phyloP scores from a whole-genome alignment of 2,113 vertebrate species.

The Grallaria varia region DNA sequence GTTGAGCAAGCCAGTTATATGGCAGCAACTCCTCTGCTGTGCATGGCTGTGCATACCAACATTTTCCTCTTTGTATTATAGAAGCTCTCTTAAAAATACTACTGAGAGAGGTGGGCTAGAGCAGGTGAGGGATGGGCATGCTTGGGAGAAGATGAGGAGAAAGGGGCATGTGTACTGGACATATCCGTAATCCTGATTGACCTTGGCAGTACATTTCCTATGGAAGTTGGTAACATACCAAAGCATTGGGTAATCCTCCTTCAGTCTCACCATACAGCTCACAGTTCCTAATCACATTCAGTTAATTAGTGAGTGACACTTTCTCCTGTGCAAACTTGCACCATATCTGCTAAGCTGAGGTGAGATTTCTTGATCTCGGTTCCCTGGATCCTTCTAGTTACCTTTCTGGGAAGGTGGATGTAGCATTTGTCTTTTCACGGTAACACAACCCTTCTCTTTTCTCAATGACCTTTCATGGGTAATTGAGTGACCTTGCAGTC shows the following conservation, averaged over 20 bases:
- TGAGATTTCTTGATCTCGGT: not conserved
- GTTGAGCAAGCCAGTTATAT: not conserved
- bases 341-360: not conserved
- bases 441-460: not conserved
- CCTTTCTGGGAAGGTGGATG: not conserved
- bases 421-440: not conserved
- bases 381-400: not conserved
- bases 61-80: not conserved
- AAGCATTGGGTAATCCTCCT: not conserved
- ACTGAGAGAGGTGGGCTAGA: not conserved
- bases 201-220: fast-evolving
- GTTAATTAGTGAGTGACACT: not conserved
- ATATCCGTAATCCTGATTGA: not conserved
- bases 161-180: fast-evolving
- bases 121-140: not conserved
- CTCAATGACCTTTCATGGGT: not conserved
- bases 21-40: not conserved
- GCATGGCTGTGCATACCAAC: fast-evolving
- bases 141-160: not conserved
- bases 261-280: not conserved
- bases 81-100: not conserved
- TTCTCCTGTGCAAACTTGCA: not conserved
- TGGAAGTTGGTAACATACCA: not conserved
- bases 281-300: not conserved
- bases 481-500: not conserved